A percentile compares a stretch with the other conserved stretches of the same genome.
phyloP scores from a whole-genome alignment of 1,140 invertebrate species.

The Phthorimaea operculella region DNA sequence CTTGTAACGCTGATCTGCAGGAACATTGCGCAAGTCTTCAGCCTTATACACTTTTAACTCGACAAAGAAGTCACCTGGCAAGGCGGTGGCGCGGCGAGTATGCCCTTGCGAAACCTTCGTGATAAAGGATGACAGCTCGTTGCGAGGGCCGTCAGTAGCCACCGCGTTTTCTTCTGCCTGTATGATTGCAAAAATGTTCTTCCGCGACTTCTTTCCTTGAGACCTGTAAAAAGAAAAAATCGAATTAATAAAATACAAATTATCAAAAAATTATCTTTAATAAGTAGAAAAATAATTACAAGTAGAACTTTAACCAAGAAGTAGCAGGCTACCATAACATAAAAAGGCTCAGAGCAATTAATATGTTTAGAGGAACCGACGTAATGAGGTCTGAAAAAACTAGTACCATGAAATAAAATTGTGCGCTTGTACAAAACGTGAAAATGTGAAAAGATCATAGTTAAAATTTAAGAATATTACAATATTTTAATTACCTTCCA shows the following conservation, averaged over 20 bases:
- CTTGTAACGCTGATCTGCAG: neutral
- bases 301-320: too few species aligned
- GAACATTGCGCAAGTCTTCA: neutral
- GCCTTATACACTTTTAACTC: slow-evolving; percentile 7
- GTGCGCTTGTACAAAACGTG: too few species aligned
- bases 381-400: too few species aligned
- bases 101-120: neutral
- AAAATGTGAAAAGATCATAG: too few species aligned
- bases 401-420: neutral
- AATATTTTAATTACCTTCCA: neutral
- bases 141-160: neutral
- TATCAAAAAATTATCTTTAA: too few species aligned
- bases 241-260: neutral
- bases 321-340: too few species aligned
- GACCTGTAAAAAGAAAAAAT: slow-evolving; percentile 1
- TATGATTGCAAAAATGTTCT: neutral
- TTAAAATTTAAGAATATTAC: too few species aligned
- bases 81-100: neutral
- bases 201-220: neutral
- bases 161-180: neutral
- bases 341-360: neutral
- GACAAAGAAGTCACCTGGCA: slow-evolving; percentile 1
- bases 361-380: neutral
- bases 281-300: too few species aligned
- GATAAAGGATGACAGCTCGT: neutral